phyloP scores from a whole-genome alignment of 1,140 invertebrate genomes.

The Tetramorium simillimum region DNA sequence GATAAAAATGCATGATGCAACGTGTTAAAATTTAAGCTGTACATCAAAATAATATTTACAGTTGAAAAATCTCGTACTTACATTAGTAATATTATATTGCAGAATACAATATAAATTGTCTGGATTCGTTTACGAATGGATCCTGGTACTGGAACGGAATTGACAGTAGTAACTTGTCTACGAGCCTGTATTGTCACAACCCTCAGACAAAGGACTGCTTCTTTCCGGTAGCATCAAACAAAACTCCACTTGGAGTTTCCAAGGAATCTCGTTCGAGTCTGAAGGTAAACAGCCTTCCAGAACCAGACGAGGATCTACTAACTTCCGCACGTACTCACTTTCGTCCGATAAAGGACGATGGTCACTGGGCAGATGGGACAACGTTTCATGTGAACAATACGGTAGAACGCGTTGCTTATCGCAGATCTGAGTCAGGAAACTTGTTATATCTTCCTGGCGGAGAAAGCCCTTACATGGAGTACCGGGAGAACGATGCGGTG shows the following conservation, averaged over 20 bases:
- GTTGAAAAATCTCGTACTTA: background rate
- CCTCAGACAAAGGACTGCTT: constrained; percentile 74
- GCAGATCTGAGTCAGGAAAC: constrained; percentile 82
- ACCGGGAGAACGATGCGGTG: constrained; percentile 79
- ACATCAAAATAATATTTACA: constrained; percentile 48
- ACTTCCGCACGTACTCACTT: constrained; percentile 91
- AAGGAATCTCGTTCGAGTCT: constrained; percentile 77
- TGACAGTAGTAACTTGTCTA: constrained; percentile 73
- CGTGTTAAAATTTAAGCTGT: constrained; percentile 25
- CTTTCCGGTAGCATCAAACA: constrained; percentile 76
- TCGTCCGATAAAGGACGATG: constrained; percentile 89
- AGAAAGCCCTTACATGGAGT: constrained; percentile 86
- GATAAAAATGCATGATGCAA: background rate
- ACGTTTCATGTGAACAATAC: constrained; percentile 89
- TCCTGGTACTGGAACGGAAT: constrained; percentile 82
- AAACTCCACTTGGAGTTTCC: constrained; percentile 75
- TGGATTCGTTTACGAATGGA: constrained; percentile 79
- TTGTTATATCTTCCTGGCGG: constrained; percentile 83
- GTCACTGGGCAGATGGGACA: constrained; percentile 87
- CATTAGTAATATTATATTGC: constrained; percentile 6
- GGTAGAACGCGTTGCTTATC: constrained; percentile 86
- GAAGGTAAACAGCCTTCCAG: constrained; percentile 77
- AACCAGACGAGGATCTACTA: constrained; percentile 89
- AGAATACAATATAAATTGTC: constrained; percentile 74
- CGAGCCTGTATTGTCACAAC: constrained; percentile 73